phyloP scores from a whole-genome alignment of 2,888 invertebrate species.

The Pollenia amentaria region DNA sequence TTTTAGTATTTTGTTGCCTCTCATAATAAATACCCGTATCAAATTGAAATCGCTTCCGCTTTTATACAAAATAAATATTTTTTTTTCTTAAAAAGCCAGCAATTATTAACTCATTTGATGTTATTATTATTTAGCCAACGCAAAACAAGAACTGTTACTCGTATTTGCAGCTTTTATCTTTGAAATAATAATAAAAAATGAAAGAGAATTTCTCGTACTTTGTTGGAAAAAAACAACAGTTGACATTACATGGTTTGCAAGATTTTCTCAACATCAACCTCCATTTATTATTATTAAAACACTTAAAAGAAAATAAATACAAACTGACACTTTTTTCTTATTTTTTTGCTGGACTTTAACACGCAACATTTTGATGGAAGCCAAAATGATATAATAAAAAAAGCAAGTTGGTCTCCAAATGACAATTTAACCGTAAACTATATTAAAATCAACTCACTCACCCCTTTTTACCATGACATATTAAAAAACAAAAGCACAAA shows the following conservation, averaged over 20 bases:
- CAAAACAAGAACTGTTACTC: constrained; percentile 21
- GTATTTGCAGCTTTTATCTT: neutral
- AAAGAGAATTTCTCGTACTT: neutral
- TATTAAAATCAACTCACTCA: neutral
- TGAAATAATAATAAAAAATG: neutral
- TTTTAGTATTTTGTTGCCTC: constrained; percentile 5
- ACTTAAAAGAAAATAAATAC: constrained; percentile 31
- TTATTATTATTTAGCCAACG: constrained; percentile 65
- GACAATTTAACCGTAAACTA: constrained; percentile 51
- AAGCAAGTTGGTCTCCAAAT: constrained; percentile 1
- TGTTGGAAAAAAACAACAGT: neutral
- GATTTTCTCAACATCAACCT: constrained; percentile 30
- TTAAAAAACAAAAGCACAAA: neutral
- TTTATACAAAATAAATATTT: neutral
- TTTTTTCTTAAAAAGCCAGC: constrained; percentile 24
- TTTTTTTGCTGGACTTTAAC: constrained; percentile 37
- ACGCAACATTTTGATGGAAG: constrained; percentile 45
- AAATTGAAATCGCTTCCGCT: constrained; percentile 39
- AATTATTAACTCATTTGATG: constrained; percentile 73
- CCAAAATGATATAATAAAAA: constrained; percentile 2
- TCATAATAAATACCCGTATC: neutral
- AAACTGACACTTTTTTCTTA: constrained; percentile 36
- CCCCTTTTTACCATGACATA: neutral
- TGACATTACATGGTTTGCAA: constrained; percentile 31
- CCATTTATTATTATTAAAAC: constrained; percentile 32